These are phyloP conservation scores for Vombatus ursinus DNA, from an alignment of 2,113 vertebrate genomes.

Conservation along the genomic window DNA sequence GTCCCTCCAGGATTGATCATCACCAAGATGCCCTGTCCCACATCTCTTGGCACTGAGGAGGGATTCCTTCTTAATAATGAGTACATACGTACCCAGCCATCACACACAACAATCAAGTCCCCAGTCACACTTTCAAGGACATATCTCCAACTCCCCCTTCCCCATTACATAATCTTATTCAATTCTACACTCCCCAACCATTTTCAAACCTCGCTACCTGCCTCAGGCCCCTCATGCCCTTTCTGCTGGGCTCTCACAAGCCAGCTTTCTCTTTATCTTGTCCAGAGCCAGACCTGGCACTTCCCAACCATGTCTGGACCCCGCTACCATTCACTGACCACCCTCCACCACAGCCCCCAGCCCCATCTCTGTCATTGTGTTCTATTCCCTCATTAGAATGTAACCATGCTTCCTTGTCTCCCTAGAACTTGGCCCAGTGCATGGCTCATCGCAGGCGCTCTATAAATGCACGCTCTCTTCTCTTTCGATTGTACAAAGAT, in stretches of 20 bases:
- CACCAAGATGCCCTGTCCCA: background rate
- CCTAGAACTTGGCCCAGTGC: background rate
- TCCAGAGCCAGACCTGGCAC: background rate
- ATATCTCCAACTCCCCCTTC: background rate
- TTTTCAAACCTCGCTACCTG: background rate
- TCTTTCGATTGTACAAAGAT: background rate
- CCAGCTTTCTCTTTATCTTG: background rate
- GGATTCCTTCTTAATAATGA: background rate
- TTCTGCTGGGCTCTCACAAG: background rate
- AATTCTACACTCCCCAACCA: background rate
- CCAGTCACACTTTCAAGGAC: background rate
- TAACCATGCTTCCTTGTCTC: too few relatives aligned
- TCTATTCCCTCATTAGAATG: background rate
- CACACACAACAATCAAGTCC: background rate
- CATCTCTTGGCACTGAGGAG: background rate
- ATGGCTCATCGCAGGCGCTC: too few relatives aligned
- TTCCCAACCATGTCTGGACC: background rate
- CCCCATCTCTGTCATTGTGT: background rate
- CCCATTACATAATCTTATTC: background rate
- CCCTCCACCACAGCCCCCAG: background rate
- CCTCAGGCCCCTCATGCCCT: background rate
- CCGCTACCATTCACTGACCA: background rate
- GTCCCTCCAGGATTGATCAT: background rate
- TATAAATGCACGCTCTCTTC: too few relatives aligned
- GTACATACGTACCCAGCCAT: background rate